Evolutionary conservation across 2,888 invertebrate genomes (phyloP).

Genomic region (Muschampia plurimacula): DNA sequence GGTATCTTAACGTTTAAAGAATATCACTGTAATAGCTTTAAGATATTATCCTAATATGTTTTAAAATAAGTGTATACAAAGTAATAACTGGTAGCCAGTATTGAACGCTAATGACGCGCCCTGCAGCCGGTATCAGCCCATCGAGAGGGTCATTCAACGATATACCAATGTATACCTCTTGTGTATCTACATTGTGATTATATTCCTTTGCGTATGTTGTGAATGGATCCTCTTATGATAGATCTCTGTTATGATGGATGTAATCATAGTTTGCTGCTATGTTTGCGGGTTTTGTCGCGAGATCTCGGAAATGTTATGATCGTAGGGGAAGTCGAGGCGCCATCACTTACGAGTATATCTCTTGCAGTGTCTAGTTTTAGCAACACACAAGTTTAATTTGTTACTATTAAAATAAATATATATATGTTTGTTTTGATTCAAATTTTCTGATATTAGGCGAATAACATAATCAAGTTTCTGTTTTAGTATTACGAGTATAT

Average conservation of each 20-base stretch:
- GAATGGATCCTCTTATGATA: constrained; percentile 3
- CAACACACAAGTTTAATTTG: no score
- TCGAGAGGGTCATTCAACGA: constrained; percentile 53
- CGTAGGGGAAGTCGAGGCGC: constrained; percentile 1
- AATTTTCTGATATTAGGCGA: no score
- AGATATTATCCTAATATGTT: constrained; percentile 21
- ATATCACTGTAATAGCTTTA: neutral
- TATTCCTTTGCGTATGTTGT: constrained; percentile 35
- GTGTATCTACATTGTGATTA: constrained; percentile 30
- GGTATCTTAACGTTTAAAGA: neutral
- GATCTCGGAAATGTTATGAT: constrained; percentile 21
- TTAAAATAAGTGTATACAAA: constrained; percentile 51
- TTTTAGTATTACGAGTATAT: no score
- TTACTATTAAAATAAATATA: no score
- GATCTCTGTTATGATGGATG: constrained; percentile 30
- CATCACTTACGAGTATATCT: neutral
- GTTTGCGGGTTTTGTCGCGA: constrained; percentile 36
- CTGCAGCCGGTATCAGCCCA: constrained; percentile 63
- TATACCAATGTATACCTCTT: constrained; percentile 42
- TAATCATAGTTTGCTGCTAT: constrained; percentile 47
- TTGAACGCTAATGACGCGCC: constrained; percentile 74
- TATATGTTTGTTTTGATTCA: no score
- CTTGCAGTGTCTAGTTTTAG: no score
- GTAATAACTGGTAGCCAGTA: constrained; percentile 69
- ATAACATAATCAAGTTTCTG: no score